These are phyloP conservation scores for Tokudaia tokunoshimensis DNA, from an alignment of 2,797 vertebrate genomes.

Conservation along the genomic window DNA sequence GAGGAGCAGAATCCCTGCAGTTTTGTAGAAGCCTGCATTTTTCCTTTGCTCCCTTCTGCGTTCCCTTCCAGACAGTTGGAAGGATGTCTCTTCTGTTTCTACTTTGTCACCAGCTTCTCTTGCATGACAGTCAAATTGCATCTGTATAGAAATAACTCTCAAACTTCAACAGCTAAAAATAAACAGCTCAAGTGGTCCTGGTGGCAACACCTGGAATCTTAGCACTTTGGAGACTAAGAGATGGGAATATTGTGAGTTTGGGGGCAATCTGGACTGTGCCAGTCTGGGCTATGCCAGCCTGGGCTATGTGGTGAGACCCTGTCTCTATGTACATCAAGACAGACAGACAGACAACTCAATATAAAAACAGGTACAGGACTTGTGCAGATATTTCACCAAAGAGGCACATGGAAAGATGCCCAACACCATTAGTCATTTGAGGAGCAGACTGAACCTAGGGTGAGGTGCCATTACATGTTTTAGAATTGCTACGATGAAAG, in stretches of 20 bases:
- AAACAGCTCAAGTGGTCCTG: neutral
- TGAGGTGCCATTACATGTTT: neutral
- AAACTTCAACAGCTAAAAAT: conserved; percentile 32
- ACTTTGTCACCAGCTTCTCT: neutral
- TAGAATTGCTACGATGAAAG: conserved; percentile 8
- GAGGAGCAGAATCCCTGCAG: neutral
- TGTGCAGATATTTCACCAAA: conserved; percentile 27
- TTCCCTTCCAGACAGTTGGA: conserved; percentile 44
- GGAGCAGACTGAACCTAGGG: neutral
- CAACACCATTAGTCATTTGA: neutral
- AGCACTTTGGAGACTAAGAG: neutral
- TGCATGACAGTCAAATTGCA: neutral
- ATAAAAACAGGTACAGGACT: neutral
- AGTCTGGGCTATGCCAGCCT: neutral
- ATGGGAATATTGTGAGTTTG: neutral
- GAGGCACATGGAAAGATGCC: neutral
- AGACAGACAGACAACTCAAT: neutral
- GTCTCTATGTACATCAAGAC: neutral
- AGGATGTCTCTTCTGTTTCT: neutral
- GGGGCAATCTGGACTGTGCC: neutral
- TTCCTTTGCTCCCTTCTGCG: neutral
- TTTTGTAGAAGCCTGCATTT: neutral
- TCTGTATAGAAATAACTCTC: conserved; percentile 18
- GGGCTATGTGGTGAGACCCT: neutral
- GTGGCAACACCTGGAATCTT: neutral